A percentile compares a stretch with the other conserved stretches of the same genome.
Conservation (phyloP, 2,888 invertebrate genomes). For the Euzophera pinguis region DNA sequence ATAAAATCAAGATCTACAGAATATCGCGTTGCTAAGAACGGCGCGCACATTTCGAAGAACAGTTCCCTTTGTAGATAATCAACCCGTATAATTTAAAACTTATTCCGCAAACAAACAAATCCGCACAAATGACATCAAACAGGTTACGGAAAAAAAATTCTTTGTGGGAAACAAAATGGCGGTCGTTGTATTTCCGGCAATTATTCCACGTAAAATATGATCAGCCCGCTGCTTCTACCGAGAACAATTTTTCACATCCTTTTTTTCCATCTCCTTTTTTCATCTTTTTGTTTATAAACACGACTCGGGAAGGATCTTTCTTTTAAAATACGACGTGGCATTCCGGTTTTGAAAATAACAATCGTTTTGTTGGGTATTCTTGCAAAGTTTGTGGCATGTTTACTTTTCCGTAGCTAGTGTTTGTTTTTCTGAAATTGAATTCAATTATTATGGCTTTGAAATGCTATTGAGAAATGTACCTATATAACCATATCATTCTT, state of each 20-base stretch:
- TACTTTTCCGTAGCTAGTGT: too few relatives aligned
- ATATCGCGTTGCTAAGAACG: too few relatives aligned
- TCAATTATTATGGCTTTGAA: too few relatives aligned
- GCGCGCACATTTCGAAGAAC: neutral
- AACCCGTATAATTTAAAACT: neutral
- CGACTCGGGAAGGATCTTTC: constrained; percentile 20
- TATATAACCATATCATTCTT: too few relatives aligned
- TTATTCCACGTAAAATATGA: constrained; percentile 38
- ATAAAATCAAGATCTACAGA: too few relatives aligned
- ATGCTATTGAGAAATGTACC: too few relatives aligned
- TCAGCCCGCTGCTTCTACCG: constrained; percentile 22
- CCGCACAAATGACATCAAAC: constrained; percentile 2
- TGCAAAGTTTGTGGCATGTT: too few relatives aligned
- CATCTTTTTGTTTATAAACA: constrained; percentile 34
- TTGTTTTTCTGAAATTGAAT: too few relatives aligned
- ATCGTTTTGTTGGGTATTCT: too few relatives aligned
- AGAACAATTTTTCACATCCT: constrained; percentile 34
- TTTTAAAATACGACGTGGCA: constrained; percentile 22
- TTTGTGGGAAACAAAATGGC: constrained; percentile 19
- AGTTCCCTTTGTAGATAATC: neutral
- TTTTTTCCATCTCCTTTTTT: constrained; percentile 16
- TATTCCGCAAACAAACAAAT: neutral
- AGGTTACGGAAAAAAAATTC: neutral
- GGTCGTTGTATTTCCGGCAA: constrained; percentile 30
- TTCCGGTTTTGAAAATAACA: neutral